Base-by-base conservation (phyloP, 2,888 invertebrate species). In the Siphlonurus alternatus region DNA sequence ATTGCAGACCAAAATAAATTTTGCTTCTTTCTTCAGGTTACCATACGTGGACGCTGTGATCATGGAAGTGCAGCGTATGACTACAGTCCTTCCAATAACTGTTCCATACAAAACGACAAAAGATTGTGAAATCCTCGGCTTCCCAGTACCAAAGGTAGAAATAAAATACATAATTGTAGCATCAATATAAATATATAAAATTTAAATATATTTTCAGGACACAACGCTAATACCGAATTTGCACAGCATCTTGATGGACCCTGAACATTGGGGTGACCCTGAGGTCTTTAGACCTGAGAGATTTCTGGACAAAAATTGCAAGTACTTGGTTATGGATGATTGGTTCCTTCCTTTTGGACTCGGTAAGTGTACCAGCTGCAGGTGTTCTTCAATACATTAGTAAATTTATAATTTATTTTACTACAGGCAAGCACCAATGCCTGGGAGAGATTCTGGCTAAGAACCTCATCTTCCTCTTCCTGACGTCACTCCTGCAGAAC, bases 371-470 rank as follows among this genome's bases (percentile, higher is more conserved):
- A n/a, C n/a, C n/a, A n/a, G n/a, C n/a, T n/a, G n/a, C n/a, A n/a
- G n/a, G n/a, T n/a, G n/a, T n/a, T n/a, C n/a, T n/a, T n/a, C n/a
- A n/a, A n/a, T n/a, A n/a, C n/a, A n/a, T n/a, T n/a, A n/a, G n/a
- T n/a, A n/a, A n/a, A n/a, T n/a, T n/a, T n/a, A n/a, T n/a, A n/a
- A n/a, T n/a, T n/a, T n/a, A n/a, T n/a, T n/a, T n/a, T n/a, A n/a
- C n/a, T n/a, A 19, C 67, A 79, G 79, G 79, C 0, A 87, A 85
- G 69, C 88, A 87, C 72, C 83, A 90, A 63, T 92, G 92, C 71
- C 83, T 91, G 83, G 92, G 91, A 0, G 91, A 92, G 71, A 80
- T 84, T 0, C 74, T 91, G 67, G 87, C 87, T 0, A 85, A 85
- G 70, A 87, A 88, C 69, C 91, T 88, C 71, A 79, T 91, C 62